Conservation (phyloP, 2,888 invertebrate species). For the Drosophila histrio region DNA sequence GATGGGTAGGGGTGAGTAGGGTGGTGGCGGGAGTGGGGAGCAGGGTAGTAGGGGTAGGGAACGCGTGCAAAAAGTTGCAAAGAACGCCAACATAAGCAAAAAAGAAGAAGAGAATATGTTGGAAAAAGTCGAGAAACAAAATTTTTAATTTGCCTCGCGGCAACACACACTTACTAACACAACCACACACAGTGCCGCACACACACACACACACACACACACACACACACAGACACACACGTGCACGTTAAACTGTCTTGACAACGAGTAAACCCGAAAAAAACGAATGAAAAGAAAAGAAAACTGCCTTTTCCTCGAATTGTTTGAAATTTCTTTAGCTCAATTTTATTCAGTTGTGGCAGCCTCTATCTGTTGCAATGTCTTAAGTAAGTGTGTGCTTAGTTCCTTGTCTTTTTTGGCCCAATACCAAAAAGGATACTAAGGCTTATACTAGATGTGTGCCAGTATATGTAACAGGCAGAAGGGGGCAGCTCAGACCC, state of each 20-base stretch:
- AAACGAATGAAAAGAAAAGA: not conserved
- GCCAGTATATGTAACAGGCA: too few relatives aligned
- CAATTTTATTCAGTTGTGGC: conserved; percentile 21
- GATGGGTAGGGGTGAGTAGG: not conserved
- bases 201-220: conserved; percentile 31
- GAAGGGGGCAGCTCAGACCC: too few relatives aligned
- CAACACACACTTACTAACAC: conserved; percentile 42
- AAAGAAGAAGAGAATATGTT: conserved; percentile 47
- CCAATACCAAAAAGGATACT: too few relatives aligned
- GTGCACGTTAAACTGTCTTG: conserved; percentile 52
- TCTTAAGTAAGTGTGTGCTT: not conserved
- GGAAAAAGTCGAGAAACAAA: conserved; percentile 76
- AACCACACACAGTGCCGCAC: conserved; percentile 27
- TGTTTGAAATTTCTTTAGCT: conserved; percentile 36
- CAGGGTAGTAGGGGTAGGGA: not conserved
- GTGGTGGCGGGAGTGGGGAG: not conserved
- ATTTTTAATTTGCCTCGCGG: conserved; percentile 80
- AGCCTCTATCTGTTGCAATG: not conserved
- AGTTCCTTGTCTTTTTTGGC: too few relatives aligned
- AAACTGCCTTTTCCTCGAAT: conserved; percentile 9
- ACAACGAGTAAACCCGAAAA: conserved; percentile 39
- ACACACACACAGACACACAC: conserved; percentile 15
- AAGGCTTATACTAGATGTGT: too few relatives aligned
- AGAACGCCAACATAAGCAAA: conserved; percentile 57
- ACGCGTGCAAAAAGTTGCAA: conserved; percentile 66